phyloP scores from a whole-genome alignment of 2,113 vertebrate species.

The Clupea harengus region DNA sequence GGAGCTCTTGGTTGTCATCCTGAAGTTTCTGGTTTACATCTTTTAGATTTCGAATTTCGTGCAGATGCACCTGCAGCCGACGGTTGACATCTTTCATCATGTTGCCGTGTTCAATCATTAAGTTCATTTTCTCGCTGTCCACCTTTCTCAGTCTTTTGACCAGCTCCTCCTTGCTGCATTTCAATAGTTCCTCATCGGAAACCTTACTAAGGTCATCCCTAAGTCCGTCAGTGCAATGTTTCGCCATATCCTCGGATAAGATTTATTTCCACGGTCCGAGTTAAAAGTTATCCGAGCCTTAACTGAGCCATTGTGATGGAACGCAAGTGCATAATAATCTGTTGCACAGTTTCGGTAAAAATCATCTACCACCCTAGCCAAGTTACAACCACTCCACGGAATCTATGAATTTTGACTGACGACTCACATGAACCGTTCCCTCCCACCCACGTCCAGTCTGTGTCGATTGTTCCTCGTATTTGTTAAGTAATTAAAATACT shows the following conservation, averaged over 20 bases:
- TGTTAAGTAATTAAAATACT: not conserved
- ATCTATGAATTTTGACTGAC: not conserved
- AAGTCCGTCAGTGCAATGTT: constrained; percentile 76
- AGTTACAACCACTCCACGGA: not conserved
- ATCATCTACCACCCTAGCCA: not conserved
- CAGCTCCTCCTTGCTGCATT: constrained; percentile 88
- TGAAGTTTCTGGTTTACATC: constrained; percentile 97
- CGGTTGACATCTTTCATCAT: constrained; percentile 97
- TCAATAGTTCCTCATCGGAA: constrained; percentile 86
- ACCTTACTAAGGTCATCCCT: constrained; percentile 85
- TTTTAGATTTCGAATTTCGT: constrained; percentile 92
- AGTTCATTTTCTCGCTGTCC: constrained; percentile 88
- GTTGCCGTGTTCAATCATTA: constrained; percentile 94
- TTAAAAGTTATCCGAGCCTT: constrained; percentile 43
- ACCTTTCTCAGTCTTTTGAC: constrained; percentile 82
- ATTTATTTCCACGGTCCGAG: constrained; percentile 8
- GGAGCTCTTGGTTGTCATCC: constrained; percentile 94
- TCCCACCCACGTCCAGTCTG: not conserved
- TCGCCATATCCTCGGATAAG: constrained; percentile 73
- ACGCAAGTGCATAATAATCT: constrained; percentile 22
- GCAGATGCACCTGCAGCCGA: constrained; percentile 91
- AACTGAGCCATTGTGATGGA: constrained; percentile 46
- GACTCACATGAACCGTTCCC: not conserved
- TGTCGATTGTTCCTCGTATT: not conserved
- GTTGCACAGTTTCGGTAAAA: constrained; percentile 47